Base-by-base conservation (phyloP, 2,888 invertebrate genomes). In the Sericinus montela region DNA sequence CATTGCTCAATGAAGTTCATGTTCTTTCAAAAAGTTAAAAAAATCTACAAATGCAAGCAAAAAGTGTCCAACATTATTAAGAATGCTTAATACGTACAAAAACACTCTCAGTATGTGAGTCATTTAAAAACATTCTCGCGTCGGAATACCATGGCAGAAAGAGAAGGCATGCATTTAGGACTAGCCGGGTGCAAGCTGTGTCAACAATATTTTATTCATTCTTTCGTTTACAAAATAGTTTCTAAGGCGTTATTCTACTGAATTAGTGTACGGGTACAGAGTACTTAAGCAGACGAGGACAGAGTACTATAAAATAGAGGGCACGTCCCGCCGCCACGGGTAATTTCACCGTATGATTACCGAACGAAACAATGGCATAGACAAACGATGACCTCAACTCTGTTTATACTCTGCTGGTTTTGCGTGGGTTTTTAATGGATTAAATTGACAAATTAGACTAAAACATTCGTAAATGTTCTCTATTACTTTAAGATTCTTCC, bases 331-430 rank as follows among this genome's bases (percentile, higher is more conserved):
- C 25, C 32, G 67, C 68, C 58, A 69, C 63, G 68, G 67, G 46
- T 63, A 77, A 74, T 77, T 79, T 79, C 60, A 65, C 55, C 57
- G 53, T 56, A 57, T 72, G 72, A 71, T 70, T 62, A 55, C 48
- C 55, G 57, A 54, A 58, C 65, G 65, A 75, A 72, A 77, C 74
- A 77, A 78, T 73, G 60, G 60, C 30, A 57, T 54, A 65, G 67
- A 60, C 44, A 10, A 11, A 47, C 49, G 61, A 54, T 61, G 62
- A 65, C 58, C 63, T 58, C 64, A 65, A 48, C 55, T 48, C 55
- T 53, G 49, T 58, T 65, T 65, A 58, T 62, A 62, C 60, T 62
- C 56, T 60, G 63, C 45, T 63, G 59, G 45, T 53, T 48, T 48
- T 11, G 25, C 60, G 52, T 38, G 55, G 49, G 57, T 56, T 55